Base-by-base conservation (phyloP, 2,113 vertebrate species). In the Tragulus kanchil region DNA sequence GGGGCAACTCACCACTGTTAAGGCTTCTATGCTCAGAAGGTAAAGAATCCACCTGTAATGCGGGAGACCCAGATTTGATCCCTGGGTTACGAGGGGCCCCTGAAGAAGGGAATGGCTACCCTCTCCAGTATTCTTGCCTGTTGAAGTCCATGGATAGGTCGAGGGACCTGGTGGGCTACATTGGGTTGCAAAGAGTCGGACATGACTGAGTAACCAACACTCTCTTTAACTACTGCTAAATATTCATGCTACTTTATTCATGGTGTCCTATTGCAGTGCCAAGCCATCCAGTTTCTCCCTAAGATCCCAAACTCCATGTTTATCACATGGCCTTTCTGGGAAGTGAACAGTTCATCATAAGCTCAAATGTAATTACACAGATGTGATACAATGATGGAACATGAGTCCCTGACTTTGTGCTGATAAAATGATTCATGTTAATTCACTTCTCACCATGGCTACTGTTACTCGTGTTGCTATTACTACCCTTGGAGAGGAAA, bases 401-500 rank as follows among this genome's bases (percentile, higher is more conserved):
- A 17, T 11, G 3, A 48, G 8, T 25, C 3, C 8, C 50, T 9
- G 50, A 42, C 6, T 0, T 3, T 6, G 28, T 1, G 45, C 78
- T 85, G 19, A 36, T 36, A 17, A 62, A 61, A 54, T 0, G 12
- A 8, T 25, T 25, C 16, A 1, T 21, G 26, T 26, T 19, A 3
- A 58, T 17, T 58, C 21, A 6, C 1, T 1, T 4, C 61, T 82
- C 45, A 23, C 26, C 26, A 0, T 12, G 0, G 0, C 56, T 26
- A 9, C 13, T 10, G 7, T 62, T 21, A 8, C 25, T 11, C n/a
- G 14, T 26, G 5, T 25, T n/a, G 75, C 45, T 11, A 26, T 7
- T 26, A 7, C 42, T 7, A 4, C 45, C 61, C 25, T 42, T 42
- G 21, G 45, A 36, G 3, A 12, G 48, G 1, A 23, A 26, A 36